phyloP scores from a whole-genome alignment of 1,140 invertebrate genomes.

The Hyposmocoma kahamanoa region DNA sequence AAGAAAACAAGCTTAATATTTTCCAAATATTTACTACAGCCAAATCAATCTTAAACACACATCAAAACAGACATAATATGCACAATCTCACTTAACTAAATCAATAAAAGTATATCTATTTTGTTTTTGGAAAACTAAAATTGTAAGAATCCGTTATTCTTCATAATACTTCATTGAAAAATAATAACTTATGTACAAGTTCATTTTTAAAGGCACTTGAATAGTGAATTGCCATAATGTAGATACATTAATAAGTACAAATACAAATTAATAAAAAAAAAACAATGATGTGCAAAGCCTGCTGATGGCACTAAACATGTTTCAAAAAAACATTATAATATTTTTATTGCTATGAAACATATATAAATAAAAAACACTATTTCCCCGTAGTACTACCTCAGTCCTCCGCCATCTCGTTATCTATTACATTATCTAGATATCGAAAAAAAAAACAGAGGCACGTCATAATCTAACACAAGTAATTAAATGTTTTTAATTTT shows the following conservation, averaged over 20 bases:
- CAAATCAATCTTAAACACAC: conserved; percentile 72
- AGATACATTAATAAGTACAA: conserved; percentile 58
- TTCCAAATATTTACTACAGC: conserved; percentile 70
- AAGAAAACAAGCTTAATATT: conserved; percentile 37
- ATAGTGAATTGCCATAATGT: conserved; percentile 50
- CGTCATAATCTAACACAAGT: no score
- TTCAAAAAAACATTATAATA: conserved; percentile 41
- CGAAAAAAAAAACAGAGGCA: no score
- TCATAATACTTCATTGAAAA: conserved; percentile 66
- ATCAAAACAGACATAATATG: conserved; percentile 72
- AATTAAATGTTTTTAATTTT: no score
- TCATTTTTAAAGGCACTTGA: conserved; percentile 62
- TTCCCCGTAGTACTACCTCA: no score
- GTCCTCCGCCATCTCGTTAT: no score
- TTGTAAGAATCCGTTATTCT: conserved; percentile 50
- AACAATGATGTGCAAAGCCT: conserved; percentile 40
- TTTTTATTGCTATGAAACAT: no score
- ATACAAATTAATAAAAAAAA: conserved; percentile 33
- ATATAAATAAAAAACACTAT: no score
- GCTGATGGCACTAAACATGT: conserved; percentile 64
- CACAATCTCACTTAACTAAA: conserved; percentile 71
- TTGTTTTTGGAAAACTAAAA: conserved; percentile 67
- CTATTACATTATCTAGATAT: no score
- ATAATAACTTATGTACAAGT: conserved; percentile 63
- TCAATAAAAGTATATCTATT: conserved; percentile 34